phyloP scores from a whole-genome alignment of 2,888 invertebrate species.

The Caradrina kadenii region DNA sequence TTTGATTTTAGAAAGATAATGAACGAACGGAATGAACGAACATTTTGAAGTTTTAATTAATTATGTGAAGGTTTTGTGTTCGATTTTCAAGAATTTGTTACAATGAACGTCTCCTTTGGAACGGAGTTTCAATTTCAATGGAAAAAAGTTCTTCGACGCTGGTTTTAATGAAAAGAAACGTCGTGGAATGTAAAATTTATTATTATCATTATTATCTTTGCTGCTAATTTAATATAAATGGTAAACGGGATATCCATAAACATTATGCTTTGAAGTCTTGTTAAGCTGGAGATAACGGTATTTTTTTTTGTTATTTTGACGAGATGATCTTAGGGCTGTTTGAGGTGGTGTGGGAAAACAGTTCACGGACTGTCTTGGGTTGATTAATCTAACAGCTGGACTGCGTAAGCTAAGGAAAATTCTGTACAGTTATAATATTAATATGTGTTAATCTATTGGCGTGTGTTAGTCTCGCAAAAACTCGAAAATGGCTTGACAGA shows the following conservation, averaged over 20 bases:
- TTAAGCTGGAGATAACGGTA: neutral
- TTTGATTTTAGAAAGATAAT: slow-evolving; percentile 75
- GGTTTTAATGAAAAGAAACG: slow-evolving; percentile 44
- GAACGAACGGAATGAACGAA: slow-evolving; percentile 64
- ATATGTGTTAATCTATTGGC: too few relatives aligned
- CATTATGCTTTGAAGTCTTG: neutral
- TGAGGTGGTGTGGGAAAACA: too few relatives aligned
- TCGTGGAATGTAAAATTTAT: slow-evolving; percentile 32
- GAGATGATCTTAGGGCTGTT: too few relatives aligned
- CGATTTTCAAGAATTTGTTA: slow-evolving; percentile 48
- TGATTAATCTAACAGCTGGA: too few relatives aligned
- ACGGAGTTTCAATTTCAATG: slow-evolving; percentile 45
- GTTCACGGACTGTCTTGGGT: too few relatives aligned
- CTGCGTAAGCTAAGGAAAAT: too few relatives aligned
- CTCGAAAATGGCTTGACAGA: too few relatives aligned
- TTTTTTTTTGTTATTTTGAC: too few relatives aligned
- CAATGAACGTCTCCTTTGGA: slow-evolving; percentile 47
- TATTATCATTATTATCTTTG: slow-evolving; percentile 20
- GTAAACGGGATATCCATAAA: slow-evolving; percentile 1
- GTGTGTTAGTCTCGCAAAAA: too few relatives aligned
- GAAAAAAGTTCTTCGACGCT: slow-evolving; percentile 42
- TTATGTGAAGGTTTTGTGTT: slow-evolving; percentile 53
- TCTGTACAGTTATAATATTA: too few relatives aligned
- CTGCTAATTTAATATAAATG: slow-evolving; percentile 10
- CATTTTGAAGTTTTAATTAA: slow-evolving; percentile 62